phyloP scores from a whole-genome alignment of 2,888 invertebrate species.

The Pardosa pseudoannulata region DNA sequence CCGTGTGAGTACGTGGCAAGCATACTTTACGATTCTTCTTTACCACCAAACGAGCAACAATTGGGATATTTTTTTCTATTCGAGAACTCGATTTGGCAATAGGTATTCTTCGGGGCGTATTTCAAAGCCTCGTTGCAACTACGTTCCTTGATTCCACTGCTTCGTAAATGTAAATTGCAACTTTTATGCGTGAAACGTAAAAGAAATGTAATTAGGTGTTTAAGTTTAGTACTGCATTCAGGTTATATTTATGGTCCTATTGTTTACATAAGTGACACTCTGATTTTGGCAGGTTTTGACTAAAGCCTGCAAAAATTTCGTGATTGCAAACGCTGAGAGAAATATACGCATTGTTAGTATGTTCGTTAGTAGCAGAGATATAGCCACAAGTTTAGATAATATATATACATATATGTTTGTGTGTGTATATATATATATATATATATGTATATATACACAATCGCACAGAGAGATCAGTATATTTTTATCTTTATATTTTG shows the following conservation, averaged over 20 bases:
- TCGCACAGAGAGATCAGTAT: too few species aligned
- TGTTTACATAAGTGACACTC: too few species aligned
- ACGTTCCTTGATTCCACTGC: background rate
- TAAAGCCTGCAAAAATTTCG: too few species aligned
- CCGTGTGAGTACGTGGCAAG: background rate
- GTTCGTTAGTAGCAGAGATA: too few species aligned
- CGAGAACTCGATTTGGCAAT: background rate
- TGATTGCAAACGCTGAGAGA: too few species aligned
- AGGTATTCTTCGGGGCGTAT: background rate
- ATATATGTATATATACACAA: too few species aligned
- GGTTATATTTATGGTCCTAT: background rate
- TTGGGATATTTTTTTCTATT: background rate
- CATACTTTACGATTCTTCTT: background rate
- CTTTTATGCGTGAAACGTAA: background rate
- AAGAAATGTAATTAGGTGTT: background rate
- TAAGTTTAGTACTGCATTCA: background rate
- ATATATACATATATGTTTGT: too few species aligned
- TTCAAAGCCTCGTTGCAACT: background rate
- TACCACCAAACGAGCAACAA: background rate
- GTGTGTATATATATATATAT: too few species aligned
- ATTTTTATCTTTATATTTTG: too few species aligned
- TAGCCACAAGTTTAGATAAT: too few species aligned
- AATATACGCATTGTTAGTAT: too few species aligned
- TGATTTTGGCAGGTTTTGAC: too few species aligned
- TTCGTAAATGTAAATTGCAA: background rate